phyloP scores from a whole-genome alignment of 2,797 vertebrate genomes.

The Erpetoichthys calabaricus region DNA sequence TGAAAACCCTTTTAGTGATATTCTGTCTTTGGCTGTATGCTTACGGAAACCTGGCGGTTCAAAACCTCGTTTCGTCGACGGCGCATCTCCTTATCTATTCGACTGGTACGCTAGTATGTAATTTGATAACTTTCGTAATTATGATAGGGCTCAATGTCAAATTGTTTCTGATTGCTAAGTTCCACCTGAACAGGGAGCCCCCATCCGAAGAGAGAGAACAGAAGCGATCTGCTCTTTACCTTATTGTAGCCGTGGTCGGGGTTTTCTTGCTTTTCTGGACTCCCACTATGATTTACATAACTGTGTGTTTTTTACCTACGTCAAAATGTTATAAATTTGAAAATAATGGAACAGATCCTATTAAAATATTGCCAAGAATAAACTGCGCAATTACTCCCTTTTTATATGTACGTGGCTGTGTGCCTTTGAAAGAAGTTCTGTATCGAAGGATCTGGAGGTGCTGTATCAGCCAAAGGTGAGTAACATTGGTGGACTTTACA shows the following conservation, averaged over 20 bases:
- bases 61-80: slow-evolving; percentile 5
- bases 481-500: no score
- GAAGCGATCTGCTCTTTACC: slow-evolving; percentile 44
- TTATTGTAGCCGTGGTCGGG: slow-evolving; percentile 26
- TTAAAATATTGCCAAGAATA: slow-evolving; percentile 44
- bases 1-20: slow-evolving; percentile 6
- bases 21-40: slow-evolving; percentile 8
- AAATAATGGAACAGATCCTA: slow-evolving; percentile 49
- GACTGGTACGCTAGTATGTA: slow-evolving; percentile 8
- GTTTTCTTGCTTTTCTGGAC: slow-evolving; percentile 7
- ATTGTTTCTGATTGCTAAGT: slow-evolving; percentile 18
- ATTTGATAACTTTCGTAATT: slow-evolving; percentile 7
- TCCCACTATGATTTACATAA: slow-evolving; percentile 3
- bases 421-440: slow-evolving; percentile 34
- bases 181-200: slow-evolving; percentile 40
- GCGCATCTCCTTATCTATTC: slow-evolving; percentile 5
- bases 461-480: slow-evolving; percentile 9
- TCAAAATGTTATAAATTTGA: slow-evolving; percentile 32
- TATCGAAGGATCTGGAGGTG: slow-evolving; percentile 36
- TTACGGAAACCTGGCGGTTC: background rate
- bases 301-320: slow-evolving; percentile 30
- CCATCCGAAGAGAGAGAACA: slow-evolving; percentile 37
- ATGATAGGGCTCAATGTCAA: slow-evolving; percentile 16
- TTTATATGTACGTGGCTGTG: slow-evolving; percentile 48
- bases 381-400: slow-evolving; percentile 49